phyloP scores from a whole-genome alignment of 2,888 invertebrate species.

The Cheilosia pagana region DNA sequence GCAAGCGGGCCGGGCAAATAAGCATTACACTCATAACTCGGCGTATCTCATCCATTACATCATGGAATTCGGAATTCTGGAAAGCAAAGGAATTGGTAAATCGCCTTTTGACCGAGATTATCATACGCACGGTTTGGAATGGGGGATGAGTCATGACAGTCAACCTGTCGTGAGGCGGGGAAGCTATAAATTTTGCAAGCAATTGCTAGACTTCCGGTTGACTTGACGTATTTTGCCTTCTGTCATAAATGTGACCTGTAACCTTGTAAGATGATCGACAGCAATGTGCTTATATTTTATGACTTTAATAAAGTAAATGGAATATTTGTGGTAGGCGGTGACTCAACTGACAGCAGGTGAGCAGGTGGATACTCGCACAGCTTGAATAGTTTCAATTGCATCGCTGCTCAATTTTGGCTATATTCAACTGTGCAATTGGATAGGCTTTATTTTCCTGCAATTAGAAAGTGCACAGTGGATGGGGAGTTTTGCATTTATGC shows the following conservation, averaged over 20 bases:
- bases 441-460: too few relatives aligned
- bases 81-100: constrained; percentile 12
- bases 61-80: constrained; percentile 21
- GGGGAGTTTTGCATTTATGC: too few relatives aligned
- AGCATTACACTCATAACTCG: constrained; percentile 19
- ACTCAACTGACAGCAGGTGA: too few relatives aligned
- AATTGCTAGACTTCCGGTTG: constrained; percentile 23
- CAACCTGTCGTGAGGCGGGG: constrained; percentile 16
- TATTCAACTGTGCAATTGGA: too few relatives aligned
- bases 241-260: background rate
- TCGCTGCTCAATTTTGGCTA: too few relatives aligned
- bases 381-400: too few relatives aligned
- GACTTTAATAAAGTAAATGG: background rate
- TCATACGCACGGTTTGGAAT: constrained; percentile 2
- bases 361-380: too few relatives aligned
- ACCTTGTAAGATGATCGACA: constrained; percentile 13
- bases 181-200: constrained; percentile 17
- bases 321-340: background rate
- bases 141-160: constrained; percentile 19
- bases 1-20: constrained; percentile 4
- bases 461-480: too few relatives aligned
- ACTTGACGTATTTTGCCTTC: background rate
- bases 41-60: constrained; percentile 31
- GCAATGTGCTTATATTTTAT: constrained; percentile 1
- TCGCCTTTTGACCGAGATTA: background rate